These are phyloP conservation scores for Microcebus ravelobensis DNA, from an alignment of 2,113 vertebrate species.

Conservation along the genomic window DNA sequence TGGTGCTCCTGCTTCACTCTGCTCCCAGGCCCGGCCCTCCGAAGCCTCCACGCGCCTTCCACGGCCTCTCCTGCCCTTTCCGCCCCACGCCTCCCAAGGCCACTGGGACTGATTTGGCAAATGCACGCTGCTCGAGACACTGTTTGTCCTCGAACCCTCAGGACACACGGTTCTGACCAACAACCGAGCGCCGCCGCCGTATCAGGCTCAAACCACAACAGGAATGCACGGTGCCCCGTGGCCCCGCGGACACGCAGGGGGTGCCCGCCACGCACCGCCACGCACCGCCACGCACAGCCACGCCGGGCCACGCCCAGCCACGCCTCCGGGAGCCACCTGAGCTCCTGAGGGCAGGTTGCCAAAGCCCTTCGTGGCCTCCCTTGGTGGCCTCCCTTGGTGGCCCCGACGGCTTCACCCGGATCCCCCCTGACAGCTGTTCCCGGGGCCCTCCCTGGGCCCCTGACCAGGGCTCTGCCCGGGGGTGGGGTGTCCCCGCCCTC, in stretches of 20 bases:
- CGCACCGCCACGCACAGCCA: no score
- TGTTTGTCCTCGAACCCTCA: background rate
- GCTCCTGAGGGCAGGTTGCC: background rate
- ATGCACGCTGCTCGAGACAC: background rate
- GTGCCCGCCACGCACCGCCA: background rate
- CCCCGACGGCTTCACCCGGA: no score
- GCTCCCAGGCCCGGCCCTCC: background rate
- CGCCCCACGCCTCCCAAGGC: background rate
- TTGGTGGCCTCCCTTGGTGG: no score
- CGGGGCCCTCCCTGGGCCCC: no score
- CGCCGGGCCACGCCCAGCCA: background rate
- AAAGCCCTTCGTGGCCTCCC: no score
- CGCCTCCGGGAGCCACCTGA: background rate
- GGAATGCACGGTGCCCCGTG: accelerated
- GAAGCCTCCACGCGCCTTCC: no score
- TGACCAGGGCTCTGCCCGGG: background rate
- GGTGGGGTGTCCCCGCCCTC: accelerated
- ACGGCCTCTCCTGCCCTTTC: background rate
- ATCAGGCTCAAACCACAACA: background rate
- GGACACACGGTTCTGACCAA: background rate
- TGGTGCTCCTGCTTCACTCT: background rate
- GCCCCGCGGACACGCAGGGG: accelerated
- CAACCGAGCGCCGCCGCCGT: background rate
- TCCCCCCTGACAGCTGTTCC: no score
- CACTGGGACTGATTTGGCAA: no score